Evolutionary conservation across 2,888 invertebrate genomes (phyloP).

Genomic region (Oscheius onirici): DNA sequence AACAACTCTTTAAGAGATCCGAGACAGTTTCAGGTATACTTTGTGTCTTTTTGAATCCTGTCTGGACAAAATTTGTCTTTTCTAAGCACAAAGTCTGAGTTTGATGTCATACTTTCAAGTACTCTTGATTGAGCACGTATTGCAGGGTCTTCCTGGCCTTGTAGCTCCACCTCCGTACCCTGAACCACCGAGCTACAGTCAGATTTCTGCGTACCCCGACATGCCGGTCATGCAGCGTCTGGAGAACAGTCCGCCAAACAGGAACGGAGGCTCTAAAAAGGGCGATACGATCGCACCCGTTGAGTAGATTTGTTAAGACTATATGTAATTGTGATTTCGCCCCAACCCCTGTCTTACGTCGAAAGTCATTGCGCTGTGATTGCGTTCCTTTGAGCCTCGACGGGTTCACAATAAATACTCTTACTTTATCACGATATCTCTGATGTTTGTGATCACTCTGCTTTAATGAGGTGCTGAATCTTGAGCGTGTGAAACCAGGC

Average conservation of each 20-base stretch:
- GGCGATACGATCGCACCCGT: slow-evolving; percentile 46
- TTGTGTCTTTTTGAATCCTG: neutral
- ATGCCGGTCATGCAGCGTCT: slow-evolving; percentile 41
- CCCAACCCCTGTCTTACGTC: too few relatives aligned
- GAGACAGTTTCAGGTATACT: slow-evolving; percentile 41
- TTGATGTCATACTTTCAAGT: neutral
- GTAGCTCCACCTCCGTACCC: slow-evolving; percentile 55
- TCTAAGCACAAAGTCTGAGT: neutral
- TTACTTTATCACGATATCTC: neutral
- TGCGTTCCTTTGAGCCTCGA: neutral
- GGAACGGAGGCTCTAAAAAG: slow-evolving; percentile 8
- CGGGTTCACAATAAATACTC: slow-evolving; percentile 13
- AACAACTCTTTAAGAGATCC: slow-evolving; percentile 44
- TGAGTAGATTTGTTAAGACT: slow-evolving; percentile 31
- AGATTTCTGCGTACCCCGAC: slow-evolving; percentile 46
- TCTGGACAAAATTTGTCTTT: neutral
- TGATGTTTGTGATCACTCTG: slow-evolving; percentile 16
- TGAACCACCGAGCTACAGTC: slow-evolving; percentile 51
- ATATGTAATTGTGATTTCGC: neutral
- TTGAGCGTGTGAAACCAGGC: slow-evolving; percentile 69
- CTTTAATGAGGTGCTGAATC: slow-evolving; percentile 30
- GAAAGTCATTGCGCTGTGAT: neutral
- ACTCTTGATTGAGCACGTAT: neutral
- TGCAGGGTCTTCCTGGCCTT: slow-evolving; percentile 51
- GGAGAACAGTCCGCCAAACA: slow-evolving; percentile 19